phyloP scores from a whole-genome alignment of 1,140 invertebrate genomes.

The Cotesia glomerata region DNA sequence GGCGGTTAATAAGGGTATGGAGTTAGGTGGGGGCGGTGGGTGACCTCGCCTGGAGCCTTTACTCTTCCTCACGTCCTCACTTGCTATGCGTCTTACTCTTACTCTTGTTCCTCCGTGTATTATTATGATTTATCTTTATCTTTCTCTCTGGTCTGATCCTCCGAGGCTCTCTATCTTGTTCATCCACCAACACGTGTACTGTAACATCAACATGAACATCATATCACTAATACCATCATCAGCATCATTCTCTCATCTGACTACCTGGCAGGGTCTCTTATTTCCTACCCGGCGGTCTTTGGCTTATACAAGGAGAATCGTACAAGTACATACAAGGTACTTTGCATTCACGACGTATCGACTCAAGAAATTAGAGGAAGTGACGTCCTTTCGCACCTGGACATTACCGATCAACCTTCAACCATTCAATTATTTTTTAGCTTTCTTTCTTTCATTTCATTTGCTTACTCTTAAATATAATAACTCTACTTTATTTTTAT shows the following conservation, averaged over 20 bases:
- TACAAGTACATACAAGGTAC: slow-evolving; percentile 32
- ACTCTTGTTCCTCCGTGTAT: slow-evolving; percentile 16
- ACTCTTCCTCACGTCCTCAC: slow-evolving; percentile 40
- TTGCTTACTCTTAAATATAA: too few relatives aligned
- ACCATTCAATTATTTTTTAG: background rate
- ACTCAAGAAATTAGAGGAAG: slow-evolving; percentile 39
- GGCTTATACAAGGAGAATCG: slow-evolving; percentile 25
- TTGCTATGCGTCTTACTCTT: slow-evolving; percentile 22
- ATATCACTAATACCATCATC: background rate
- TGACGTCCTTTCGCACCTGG: slow-evolving; percentile 32
- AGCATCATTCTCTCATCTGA: slow-evolving; percentile 27
- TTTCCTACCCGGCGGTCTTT: slow-evolving; percentile 13
- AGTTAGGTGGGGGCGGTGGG: slow-evolving; percentile 53
- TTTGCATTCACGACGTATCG: slow-evolving; percentile 46
- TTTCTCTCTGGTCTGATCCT: slow-evolving; percentile 9
- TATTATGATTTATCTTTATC: slow-evolving; percentile 11
- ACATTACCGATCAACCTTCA: slow-evolving; percentile 9
- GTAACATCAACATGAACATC: background rate
- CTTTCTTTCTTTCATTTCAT: too few relatives aligned
- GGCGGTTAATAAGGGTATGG: slow-evolving; percentile 58
- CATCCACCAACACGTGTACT: background rate
- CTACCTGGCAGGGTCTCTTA: slow-evolving; percentile 30
- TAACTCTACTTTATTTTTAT: too few relatives aligned
- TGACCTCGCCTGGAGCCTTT: slow-evolving; percentile 62
- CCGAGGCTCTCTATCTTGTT: slow-evolving; percentile 26